phyloP scores from a whole-genome alignment of 2,888 invertebrate species.

The Tipula helvola region DNA sequence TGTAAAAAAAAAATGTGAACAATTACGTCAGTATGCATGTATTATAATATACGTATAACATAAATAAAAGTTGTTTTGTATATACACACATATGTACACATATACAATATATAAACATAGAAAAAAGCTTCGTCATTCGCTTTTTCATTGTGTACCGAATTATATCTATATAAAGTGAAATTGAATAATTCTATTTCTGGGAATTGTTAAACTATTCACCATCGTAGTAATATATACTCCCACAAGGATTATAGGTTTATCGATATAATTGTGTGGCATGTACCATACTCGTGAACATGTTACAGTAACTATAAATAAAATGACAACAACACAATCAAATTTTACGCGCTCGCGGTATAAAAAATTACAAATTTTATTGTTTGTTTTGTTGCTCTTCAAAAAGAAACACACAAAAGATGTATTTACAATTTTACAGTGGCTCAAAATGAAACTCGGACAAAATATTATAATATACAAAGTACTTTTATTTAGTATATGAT shows the following conservation, averaged over 20 bases:
- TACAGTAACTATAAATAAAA: background rate
- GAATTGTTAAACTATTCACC: background rate
- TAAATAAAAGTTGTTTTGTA: background rate
- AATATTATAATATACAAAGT: no score
- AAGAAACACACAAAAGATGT: background rate
- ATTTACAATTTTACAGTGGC: no score
- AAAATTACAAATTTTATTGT: background rate
- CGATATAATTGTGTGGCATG: background rate
- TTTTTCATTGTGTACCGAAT: background rate
- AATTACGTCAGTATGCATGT: background rate
- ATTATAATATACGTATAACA: background rate
- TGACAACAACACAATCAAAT: background rate
- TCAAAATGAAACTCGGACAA: no score
- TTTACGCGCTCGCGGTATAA: background rate
- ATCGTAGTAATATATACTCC: background rate
- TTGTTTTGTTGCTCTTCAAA: background rate
- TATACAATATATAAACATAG: background rate
- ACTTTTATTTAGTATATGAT: no score
- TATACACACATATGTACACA: background rate
- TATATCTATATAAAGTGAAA: background rate
- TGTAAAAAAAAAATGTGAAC: background rate
- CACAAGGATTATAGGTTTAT: no score
- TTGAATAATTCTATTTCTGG: background rate
- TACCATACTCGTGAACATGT: background rate
- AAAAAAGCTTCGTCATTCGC: background rate